Conservation (phyloP, 2,113 vertebrate genomes). For the Strigops habroptila region DNA sequence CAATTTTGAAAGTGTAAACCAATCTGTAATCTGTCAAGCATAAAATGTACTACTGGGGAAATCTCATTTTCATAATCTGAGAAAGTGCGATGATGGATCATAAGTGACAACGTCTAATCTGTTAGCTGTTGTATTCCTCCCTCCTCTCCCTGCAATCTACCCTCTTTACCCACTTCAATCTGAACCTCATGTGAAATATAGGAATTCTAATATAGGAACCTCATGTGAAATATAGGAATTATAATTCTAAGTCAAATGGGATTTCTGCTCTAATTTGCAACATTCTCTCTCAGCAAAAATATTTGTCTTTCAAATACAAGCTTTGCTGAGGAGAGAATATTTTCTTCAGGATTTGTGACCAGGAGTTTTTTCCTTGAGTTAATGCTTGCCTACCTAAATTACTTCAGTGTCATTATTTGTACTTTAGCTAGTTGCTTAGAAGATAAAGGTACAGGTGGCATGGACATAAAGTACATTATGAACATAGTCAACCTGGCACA, state of each 20-base stretch:
- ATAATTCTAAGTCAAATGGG: neutral
- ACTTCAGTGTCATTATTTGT: neutral
- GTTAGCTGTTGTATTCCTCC: neutral
- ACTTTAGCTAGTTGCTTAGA: neutral
- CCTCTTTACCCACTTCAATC: neutral
- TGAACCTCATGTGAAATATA: slow-evolving; percentile 7
- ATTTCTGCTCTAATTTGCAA: neutral
- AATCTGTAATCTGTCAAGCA: slow-evolving; percentile 50
- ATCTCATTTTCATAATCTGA: slow-evolving; percentile 60
- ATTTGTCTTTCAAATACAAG: neutral
- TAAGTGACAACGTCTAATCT: slow-evolving; percentile 52
- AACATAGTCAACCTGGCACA: neutral
- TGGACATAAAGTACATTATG: no score
- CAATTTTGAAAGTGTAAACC: slow-evolving; percentile 10
- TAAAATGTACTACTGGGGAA: slow-evolving; percentile 54
- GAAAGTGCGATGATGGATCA: neutral
- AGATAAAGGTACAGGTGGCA: neutral
- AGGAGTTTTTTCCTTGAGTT: neutral
- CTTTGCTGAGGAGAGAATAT: neutral
- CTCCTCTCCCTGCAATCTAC: neutral
- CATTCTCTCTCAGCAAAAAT: neutral
- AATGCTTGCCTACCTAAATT: neutral
- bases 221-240: slow-evolving; percentile 1
- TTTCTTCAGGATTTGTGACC: neutral
- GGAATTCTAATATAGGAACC: neutral